Base-by-base conservation (phyloP, 1,140 invertebrate genomes). In the Antheraea mylitta region DNA sequence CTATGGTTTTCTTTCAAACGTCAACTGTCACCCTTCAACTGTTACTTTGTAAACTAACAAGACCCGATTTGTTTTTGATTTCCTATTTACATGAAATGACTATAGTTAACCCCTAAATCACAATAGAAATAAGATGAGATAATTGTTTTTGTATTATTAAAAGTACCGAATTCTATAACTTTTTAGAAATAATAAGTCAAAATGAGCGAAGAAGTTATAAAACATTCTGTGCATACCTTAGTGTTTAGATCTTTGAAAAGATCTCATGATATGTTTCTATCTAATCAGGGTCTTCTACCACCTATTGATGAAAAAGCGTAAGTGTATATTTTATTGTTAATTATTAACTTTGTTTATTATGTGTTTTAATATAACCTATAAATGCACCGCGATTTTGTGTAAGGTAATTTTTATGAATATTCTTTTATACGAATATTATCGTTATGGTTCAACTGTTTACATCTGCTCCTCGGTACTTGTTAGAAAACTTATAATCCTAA, bases 201-300 rank as follows among this genome's bases (percentile, higher is more conserved):
- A 81, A 93, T 92, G 91, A 69, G 81, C 45, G 94, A 97, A 94
- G 98, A 99, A 73, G 98, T 99, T 3, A 98, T 99, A 85, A 96
- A 97, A 81, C 98, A 99, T 93, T 99, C 98, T 6, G 98, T 99
- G 0, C 98, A 99, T 82, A 99, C 98, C 5, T 92, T 99, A 67
- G 98, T 99, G 62, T 99, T 99, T 90, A 94, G 99, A 74, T 99
- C 99, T 7, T 92, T 99, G 69, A 99, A 99, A 90, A 93, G 99
- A 81, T 98, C 98, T 13, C 99, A 99, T 90, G 99, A 99, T 92
- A 98, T 99, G 96, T 99, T 99, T 91, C 89, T 99, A 45, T 95
- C 96, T 42, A 98, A 99, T 86, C 98, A 99, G 87, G 96, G 96
- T 60, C 93, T 95, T 67, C 90, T 99, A 58, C 98, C 98, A n/a